Base-by-base conservation (phyloP, 1,140 invertebrate genomes). In the Cyphomyrmex costatus region DNA sequence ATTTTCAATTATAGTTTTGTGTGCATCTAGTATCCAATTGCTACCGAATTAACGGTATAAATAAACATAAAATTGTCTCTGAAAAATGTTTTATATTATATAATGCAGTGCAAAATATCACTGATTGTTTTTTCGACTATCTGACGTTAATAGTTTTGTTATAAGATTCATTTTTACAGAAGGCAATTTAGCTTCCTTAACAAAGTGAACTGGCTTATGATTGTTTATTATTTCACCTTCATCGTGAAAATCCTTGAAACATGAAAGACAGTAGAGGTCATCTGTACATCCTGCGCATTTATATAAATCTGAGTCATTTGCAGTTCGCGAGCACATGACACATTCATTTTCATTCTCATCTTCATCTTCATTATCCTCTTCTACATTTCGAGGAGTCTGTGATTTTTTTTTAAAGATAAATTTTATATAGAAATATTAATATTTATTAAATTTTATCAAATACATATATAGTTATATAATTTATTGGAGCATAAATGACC, bases 211-310 rank as follows among this genome's bases (percentile, higher is more conserved):
- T 65, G 70, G 86, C 66, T 90, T 92, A 46, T 94, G 94, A 61
- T 92, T 92, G 12, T 65, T 42, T 85, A 93, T 68, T 87, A 94
- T 76, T 76, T 94, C 93, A 49, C 91, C 92, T 65, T 94, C 93
- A 42, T 94, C 93, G 36, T 94, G 94, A 73, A 93, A 92, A 46
- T 93, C 91, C 51, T 92, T 86, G 42, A 93, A 95, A 30, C 94
- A 95, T 7, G 85, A 8, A 3, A 86, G 21, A 61, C 94, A 95
- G 46, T 93, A 95, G 5, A 95, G 76, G 85, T 95, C 93, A 30
- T 85, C 88, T 2, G 86, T 89, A 73, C 94, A 94, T 24, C 93
- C 92, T 42, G 86, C 83, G 53, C 94, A 95, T 36, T 78, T 84
- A 12, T 90, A 71, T 42, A 94, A 85, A 0, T 78, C 58, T 6